Evolutionary conservation across 1,140 invertebrate genomes (phyloP).

Genomic region (Calosoma granatense): DNA sequence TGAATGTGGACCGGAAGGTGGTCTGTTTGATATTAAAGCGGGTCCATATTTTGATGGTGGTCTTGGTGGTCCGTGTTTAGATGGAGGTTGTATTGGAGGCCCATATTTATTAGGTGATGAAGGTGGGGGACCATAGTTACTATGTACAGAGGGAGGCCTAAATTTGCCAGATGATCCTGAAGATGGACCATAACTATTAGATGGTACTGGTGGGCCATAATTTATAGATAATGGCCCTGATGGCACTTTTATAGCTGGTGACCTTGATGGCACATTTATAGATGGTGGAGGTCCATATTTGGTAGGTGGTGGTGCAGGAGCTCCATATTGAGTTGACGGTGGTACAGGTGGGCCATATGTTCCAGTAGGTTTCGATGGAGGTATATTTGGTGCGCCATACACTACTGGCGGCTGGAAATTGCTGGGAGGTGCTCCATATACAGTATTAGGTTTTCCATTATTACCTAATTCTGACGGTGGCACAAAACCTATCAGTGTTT

Average conservation of each 20-base stretch:
- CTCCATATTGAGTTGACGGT: slow-evolving; percentile 8
- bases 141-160: slow-evolving; percentile 4
- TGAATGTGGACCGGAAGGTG: background rate
- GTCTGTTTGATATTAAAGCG: background rate
- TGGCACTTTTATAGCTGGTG: background rate
- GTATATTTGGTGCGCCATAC: slow-evolving; percentile 12
- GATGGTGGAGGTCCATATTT: background rate
- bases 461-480: slow-evolving; percentile 20
- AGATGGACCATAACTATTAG: slow-evolving; percentile 15
- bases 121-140: slow-evolving; percentile 8
- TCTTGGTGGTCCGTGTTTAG: slow-evolving; percentile 10
- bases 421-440: slow-evolving; percentile 20
- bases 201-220: slow-evolving; percentile 18
- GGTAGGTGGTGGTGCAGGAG: background rate
- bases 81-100: slow-evolving; percentile 6
- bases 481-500: slow-evolving; percentile 21
- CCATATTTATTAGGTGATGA: slow-evolving; percentile 7
- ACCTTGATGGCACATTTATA: background rate
- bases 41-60: slow-evolving; percentile 15
- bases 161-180: slow-evolving; percentile 14
- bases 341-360: slow-evolving; percentile 7
- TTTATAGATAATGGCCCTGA: slow-evolving; percentile 15
- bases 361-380: slow-evolving; percentile 14
- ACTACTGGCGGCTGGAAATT: slow-evolving; percentile 10
- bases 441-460: slow-evolving; percentile 15